phyloP scores from a whole-genome alignment of 2,797 vertebrate genomes.

The Jordanella pulchra region DNA sequence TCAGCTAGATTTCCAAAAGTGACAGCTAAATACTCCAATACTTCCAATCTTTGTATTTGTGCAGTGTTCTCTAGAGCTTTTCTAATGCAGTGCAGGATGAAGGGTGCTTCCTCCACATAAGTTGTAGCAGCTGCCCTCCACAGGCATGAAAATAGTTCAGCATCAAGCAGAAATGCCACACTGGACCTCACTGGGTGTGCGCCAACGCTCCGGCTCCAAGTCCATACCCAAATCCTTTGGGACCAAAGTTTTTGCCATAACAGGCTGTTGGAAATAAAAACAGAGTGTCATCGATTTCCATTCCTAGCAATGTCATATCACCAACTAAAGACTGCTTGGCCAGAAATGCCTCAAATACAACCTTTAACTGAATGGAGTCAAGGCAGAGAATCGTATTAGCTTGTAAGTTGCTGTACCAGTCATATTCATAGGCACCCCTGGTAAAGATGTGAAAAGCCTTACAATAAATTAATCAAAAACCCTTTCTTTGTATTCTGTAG shows the following conservation, averaged over 20 bases:
- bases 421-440: neutral
- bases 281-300: neutral
- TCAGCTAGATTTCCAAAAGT: neutral
- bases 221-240: slow-evolving; percentile 94
- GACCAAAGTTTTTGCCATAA: slow-evolving; percentile 94
- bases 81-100: slow-evolving; percentile 5
- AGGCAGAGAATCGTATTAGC: neutral
- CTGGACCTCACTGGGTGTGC: slow-evolving; percentile 79
- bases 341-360: neutral
- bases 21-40: neutral
- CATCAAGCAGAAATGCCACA: neutral
- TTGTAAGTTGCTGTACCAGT: neutral
- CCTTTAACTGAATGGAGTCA: neutral
- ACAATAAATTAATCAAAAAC: neutral
- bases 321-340: neutral
- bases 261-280: slow-evolving; percentile 79
- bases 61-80: neutral
- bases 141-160: slow-evolving; percentile 14
- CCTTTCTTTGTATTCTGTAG: neutral
- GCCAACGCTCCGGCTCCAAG: slow-evolving; percentile 90
- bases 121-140: slow-evolving; percentile 22
- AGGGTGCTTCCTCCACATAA: neutral
- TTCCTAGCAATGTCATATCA: neutral
- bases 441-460: neutral
- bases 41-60: neutral